Evolutionary conservation across 1,140 invertebrate species (phyloP), one percentile per base, ranked within the genome.

Genomic region (Drosophila lacteicornis): DNA sequence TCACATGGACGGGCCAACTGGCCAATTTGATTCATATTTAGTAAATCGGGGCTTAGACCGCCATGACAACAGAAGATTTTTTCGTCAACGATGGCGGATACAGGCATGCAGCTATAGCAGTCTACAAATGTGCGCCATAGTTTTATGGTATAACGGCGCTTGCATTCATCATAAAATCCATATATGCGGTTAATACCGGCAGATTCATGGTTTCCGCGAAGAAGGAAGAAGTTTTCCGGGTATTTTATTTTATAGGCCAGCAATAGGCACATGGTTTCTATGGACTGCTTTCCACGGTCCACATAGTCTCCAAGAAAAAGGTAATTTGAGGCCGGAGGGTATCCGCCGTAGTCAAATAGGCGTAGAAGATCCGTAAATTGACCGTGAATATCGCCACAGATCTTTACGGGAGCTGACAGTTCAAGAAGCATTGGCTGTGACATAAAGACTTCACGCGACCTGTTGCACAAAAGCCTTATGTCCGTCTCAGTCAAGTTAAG

Each of bases 301-400:
- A 97, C 96, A 82, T 97, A 97, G 91, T 97, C 96, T 22, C 96
- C 96, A 63, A 99, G 95, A 94, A 99, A 99, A 60, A 99, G 94
- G 94, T 99, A 99, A 94, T 99, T 99, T 40, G 98, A 98, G 93
- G 99, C 98, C 19, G 98, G 99, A 40, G 99, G 99, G 93, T 99
- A 99, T 19, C 99, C 98, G 63, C 99, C 99, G 93, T 99, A 99
- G 92, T 99, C 98, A 94, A 99, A 99, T 69, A 99, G 94, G 87
- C 99, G 95, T 74, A 99, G 94, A 25, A 99, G 94, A 94, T 99
- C 99, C 92, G 98, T 99, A 93, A 99, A 99, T 94, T 99, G 98
- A 69, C 99, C 99, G 93, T 99, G 99, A 87, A 99, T 99, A 93
- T 99, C 99, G 94, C 98, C 98, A 94, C 99, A 98, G 63, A 99